Evolutionary conservation across 2,888 invertebrate species (phyloP), one percentile per base, ranked within the genome.

Genomic region (Parascotia fuliginaria): DNA sequence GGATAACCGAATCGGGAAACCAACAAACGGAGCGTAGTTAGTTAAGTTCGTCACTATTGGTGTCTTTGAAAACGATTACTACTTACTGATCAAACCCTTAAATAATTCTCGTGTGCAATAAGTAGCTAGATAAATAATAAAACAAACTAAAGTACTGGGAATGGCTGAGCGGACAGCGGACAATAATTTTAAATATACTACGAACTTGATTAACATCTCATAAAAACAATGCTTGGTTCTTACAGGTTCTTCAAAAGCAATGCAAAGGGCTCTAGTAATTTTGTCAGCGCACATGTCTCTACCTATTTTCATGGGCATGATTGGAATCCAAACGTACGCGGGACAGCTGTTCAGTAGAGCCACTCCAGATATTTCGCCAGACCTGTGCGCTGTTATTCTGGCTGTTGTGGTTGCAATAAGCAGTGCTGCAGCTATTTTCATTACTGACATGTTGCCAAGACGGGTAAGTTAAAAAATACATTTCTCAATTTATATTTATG

Each of bases 361-460:
- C 0, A 92, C 85, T 0, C 91, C 89, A 12, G 73, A 76, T 0
- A 42, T 93, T 3, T 85, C 90, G 0, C 85, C 92, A 0, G 76
- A 92, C 36, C 48, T 77, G 1, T 92, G 93, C 16, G 87, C 94
- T 2, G 92, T 94, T 1, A 73, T 93, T 4, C 82, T 94, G 13
- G 94, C 93, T 0, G 59, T 79, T 0, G 91, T 94, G 1, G 90
- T 94, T 61, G 70, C 91, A 0, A 32, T 85, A 0, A 83, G 87
- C 0, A 85, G 92, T 13, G 79, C 73, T 34, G 28, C 87, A 2
- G 79, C 89, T 0, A 77, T 87, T 0, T 11, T 85, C 0, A 32
- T 92, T 11, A 85, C 89, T 50, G 94, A 95, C 66, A 75, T 84
- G 29, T 77, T 91, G 3, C 93, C 94, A 6, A 81, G 95, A 63